Evolutionary conservation across 2,797 vertebrate genomes (phyloP).

Genomic region (Erithacus rubecula): DNA sequence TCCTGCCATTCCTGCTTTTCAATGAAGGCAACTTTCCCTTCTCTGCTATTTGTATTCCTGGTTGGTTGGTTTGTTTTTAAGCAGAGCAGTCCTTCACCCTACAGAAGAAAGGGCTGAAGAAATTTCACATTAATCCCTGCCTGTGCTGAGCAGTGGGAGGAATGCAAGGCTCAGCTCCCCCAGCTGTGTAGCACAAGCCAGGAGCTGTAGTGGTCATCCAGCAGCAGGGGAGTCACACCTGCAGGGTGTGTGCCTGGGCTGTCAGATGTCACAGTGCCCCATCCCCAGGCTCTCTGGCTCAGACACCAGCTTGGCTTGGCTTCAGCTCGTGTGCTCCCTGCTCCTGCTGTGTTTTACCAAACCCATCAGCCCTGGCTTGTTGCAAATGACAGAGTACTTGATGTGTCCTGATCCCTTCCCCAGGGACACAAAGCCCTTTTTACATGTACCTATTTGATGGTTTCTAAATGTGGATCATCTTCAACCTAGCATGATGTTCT

Average conservation of each 20-base stretch:
- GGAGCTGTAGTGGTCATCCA: not conserved
- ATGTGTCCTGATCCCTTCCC: not conserved
- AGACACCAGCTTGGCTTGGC: not conserved
- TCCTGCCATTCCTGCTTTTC: not conserved
- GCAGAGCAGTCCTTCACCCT: not conserved
- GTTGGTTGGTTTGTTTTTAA: not conserved
- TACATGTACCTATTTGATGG: not conserved
- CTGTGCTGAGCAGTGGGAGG: accelerated
- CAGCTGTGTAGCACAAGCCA: not conserved
- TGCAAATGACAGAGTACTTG: not conserved
- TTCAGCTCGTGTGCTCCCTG: not conserved
- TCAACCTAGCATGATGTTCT: not conserved
- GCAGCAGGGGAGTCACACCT: not conserved
- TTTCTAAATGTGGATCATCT: not conserved
- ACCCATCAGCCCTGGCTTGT: not conserved
- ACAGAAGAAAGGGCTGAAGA: not conserved
- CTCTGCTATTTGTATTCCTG: not conserved
- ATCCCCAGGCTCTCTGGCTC: not conserved
- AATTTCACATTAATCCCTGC: not conserved
- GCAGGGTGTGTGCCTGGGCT: not conserved
- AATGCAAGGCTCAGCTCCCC: accelerated
- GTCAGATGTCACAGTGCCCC: not conserved
- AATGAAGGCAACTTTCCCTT: not conserved
- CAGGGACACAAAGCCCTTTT: not conserved
- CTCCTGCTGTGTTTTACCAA: not conserved